phyloP scores from a whole-genome alignment of 2,888 invertebrate species.

The Ethmia dodecea region DNA sequence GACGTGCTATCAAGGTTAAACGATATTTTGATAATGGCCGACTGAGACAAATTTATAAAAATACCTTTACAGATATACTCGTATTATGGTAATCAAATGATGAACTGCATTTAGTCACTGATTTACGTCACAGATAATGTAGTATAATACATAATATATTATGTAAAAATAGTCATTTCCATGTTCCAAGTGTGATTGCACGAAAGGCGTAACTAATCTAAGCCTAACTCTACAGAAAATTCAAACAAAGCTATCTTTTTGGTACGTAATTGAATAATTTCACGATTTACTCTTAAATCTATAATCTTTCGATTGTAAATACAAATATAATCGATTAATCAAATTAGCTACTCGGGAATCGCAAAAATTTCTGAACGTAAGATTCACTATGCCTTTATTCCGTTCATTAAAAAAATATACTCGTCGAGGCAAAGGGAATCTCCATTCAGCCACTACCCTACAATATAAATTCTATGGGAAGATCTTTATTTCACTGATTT shows the following conservation, averaged over 20 bases:
- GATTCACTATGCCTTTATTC: constrained; percentile 13
- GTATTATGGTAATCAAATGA: too few relatives aligned
- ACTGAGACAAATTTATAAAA: too few relatives aligned
- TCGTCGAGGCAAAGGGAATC: constrained; percentile 7
- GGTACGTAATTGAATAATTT: constrained; percentile 19
- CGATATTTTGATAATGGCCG: too few relatives aligned
- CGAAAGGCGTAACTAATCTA: constrained; percentile 12
- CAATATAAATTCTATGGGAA: constrained; percentile 22
- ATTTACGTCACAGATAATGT: too few relatives aligned
- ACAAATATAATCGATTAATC: constrained; percentile 8
- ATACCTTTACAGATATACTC: too few relatives aligned
- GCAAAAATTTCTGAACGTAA: constrained; percentile 13
- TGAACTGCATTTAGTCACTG: too few relatives aligned
- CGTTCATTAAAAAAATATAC: constrained; percentile 12
- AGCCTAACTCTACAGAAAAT: constrained; percentile 27
- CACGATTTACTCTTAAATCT: constrained; percentile 12
- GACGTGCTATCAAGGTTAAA: too few relatives aligned
- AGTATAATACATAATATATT: too few relatives aligned
- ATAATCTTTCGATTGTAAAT: constrained; percentile 18
- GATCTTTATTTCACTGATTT: constrained; percentile 28
- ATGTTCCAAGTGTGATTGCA: too few relatives aligned
- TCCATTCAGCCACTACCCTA: constrained; percentile 6
- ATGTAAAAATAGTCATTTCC: too few relatives aligned
- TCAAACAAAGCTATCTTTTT: constrained; percentile 32
- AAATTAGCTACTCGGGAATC: constrained; percentile 15